A percentile compares a stretch with the other conserved stretches of the same genome.
Conservation (phyloP, 1,140 invertebrate species). For the Zaprionus ornatus region DNA sequence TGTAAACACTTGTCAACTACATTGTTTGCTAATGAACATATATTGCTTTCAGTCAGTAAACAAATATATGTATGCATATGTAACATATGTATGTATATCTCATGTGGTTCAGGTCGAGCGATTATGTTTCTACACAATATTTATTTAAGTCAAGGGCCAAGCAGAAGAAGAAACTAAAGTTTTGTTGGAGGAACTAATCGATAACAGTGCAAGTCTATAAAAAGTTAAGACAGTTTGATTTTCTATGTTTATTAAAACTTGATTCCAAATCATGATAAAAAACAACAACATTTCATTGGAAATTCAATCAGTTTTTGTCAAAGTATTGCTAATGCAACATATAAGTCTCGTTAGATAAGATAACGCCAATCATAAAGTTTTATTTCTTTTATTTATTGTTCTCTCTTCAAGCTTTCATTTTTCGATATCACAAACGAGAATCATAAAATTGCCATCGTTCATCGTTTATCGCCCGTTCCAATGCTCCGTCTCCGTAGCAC, state of each 20-base stretch:
- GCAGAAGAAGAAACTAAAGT: not conserved
- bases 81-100: not conserved
- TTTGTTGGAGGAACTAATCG: no score
- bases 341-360: not conserved
- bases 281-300: no score
- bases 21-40: not conserved
- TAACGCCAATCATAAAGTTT: not conserved
- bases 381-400: not conserved
- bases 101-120: not conserved
- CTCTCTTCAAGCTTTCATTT: not conserved
- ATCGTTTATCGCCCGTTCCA: not conserved
- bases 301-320: no score
- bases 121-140: not conserved
- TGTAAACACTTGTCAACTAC: not conserved
- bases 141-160: no score
- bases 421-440: conserved; percentile 2
- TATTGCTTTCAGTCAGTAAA: not conserved
- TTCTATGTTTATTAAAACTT: no score
- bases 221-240: no score
- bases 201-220: no score
- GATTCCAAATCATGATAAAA: not conserved
- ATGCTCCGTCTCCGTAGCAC: not conserved
- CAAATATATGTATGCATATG: no score
- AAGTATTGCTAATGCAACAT: not conserved
- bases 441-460: conserved; percentile 18